These are phyloP conservation scores for Condylostylus longicornis DNA, from an alignment of 1,140 invertebrate species.

Conservation along the genomic window DNA sequence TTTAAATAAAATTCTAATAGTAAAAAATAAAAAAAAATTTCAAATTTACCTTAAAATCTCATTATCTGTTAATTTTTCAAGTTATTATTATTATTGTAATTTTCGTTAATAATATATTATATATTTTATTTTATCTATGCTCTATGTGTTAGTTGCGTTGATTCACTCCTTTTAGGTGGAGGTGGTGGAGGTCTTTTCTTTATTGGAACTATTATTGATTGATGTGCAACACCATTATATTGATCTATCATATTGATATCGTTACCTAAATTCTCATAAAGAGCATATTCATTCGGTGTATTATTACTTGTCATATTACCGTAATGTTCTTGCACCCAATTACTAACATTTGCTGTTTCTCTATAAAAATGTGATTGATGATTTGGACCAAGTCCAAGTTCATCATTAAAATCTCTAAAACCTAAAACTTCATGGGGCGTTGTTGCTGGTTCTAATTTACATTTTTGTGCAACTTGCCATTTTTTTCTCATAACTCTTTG, in stretches of 20 bases:
- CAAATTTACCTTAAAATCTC: no score
- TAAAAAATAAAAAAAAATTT: no score
- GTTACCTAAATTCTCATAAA: conserved; percentile 33
- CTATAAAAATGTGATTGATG: conserved; percentile 40
- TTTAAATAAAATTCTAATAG: no score
- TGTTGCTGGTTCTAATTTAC: conserved; percentile 65
- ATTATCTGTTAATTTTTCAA: no score
- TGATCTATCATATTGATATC: neutral
- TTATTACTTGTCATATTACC: conserved; percentile 31
- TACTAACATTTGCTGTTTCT: conserved; percentile 68
- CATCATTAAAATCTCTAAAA: conserved; percentile 51
- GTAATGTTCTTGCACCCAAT: conserved; percentile 83
- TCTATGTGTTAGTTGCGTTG: conserved; percentile 48
- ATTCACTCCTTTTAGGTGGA: conserved; percentile 61
- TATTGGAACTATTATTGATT: conserved; percentile 11
- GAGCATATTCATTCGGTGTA: conserved; percentile 18
- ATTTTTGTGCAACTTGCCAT: conserved; percentile 86
- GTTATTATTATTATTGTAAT: no score
- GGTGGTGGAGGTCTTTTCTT: conserved; percentile 57
- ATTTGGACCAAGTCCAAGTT: conserved; percentile 16
- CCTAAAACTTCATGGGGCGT: conserved; percentile 82
- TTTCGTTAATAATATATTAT: no score
- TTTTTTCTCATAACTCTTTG: conserved; percentile 86
- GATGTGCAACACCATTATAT: conserved; percentile 7
- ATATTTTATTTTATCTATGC: conserved; percentile 16